Conservation (phyloP, 2,888 invertebrate genomes). For the Osedax frankpressi region DNA sequence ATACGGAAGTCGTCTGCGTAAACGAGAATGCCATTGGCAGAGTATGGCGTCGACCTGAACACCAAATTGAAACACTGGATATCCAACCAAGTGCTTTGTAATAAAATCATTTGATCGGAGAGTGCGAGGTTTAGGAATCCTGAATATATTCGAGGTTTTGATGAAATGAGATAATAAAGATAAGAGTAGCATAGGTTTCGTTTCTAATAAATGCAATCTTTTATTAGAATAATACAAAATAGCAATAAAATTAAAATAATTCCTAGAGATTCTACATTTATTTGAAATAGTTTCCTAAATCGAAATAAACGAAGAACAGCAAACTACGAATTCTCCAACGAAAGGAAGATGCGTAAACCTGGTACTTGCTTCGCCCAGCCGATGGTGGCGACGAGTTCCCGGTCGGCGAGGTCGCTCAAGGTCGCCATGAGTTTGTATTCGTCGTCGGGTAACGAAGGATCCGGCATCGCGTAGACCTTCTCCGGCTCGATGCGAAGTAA, state of each 20-base stretch:
- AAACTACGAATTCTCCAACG: no score
- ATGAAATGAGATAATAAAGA: no score
- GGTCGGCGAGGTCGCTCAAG: slow-evolving; percentile 80
- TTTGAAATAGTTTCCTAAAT: no score
- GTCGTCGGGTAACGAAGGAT: slow-evolving; percentile 38
- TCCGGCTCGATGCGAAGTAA: slow-evolving; percentile 75
- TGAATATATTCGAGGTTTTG: no score
- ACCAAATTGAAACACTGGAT: slow-evolving; percentile 78
- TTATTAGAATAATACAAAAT: not conserved
- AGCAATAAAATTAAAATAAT: no score
- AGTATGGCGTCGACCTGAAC: slow-evolving; percentile 65
- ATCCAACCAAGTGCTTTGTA: slow-evolving; percentile 89
- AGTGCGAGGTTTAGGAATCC: slow-evolving; percentile 77
- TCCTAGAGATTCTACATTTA: no score
- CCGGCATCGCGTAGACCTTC: slow-evolving; percentile 50
- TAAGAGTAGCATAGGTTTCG: no score
- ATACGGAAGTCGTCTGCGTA: slow-evolving; percentile 43
- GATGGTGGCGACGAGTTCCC: slow-evolving; percentile 81
- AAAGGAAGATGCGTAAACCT: no score
- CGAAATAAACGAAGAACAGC: not conserved
- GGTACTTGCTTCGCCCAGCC: slow-evolving; percentile 97
- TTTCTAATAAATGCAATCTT: no score
- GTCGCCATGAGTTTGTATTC: slow-evolving; percentile 59
- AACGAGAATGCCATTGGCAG: slow-evolving; percentile 33
- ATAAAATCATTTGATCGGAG: slow-evolving; percentile 82